phyloP scores from a whole-genome alignment of 2,888 invertebrate species.

The Deilephila porcellus region DNA sequence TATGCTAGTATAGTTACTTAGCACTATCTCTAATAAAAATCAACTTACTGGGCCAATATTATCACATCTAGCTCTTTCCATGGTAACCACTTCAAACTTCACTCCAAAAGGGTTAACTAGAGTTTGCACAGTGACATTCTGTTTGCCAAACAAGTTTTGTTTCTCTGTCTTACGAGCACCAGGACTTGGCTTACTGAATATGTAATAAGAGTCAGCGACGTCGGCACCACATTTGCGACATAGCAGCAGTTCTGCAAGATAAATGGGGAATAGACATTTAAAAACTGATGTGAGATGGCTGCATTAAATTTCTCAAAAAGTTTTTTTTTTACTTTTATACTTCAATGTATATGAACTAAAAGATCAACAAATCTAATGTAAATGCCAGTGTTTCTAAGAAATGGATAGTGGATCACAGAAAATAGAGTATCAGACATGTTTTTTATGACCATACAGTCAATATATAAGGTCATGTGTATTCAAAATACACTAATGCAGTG shows the following conservation, averaged over 20 bases:
- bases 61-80: conserved; percentile 83
- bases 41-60: conserved; percentile 78
- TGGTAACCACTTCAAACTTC: conserved; percentile 80
- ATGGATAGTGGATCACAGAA: too few species aligned
- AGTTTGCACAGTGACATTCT: conserved; percentile 83
- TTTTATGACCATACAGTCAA: too few species aligned
- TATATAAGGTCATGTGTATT: too few species aligned
- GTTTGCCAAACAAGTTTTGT: conserved; percentile 81
- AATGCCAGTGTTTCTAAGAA: too few species aligned
- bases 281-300: too few species aligned
- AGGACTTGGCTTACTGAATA: conserved; percentile 81
- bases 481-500: too few species aligned
- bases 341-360: too few species aligned
- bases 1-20: too few species aligned
- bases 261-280: conserved; percentile 19
- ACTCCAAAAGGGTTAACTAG: conserved; percentile 84
- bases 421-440: too few species aligned
- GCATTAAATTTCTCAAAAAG: too few species aligned
- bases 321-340: too few species aligned
- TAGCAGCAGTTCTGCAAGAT: conserved; percentile 79
- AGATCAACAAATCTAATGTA: too few species aligned
- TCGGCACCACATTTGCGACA: conserved; percentile 86
- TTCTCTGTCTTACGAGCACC: conserved; percentile 74
- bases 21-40: background rate
- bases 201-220: conserved; percentile 81